Percentiles rank a stretch among this genome's conserved stretches.
These are phyloP conservation scores for Egretta garzetta DNA, from an alignment of 2,113 vertebrate genomes.

Conservation along the genomic window DNA sequence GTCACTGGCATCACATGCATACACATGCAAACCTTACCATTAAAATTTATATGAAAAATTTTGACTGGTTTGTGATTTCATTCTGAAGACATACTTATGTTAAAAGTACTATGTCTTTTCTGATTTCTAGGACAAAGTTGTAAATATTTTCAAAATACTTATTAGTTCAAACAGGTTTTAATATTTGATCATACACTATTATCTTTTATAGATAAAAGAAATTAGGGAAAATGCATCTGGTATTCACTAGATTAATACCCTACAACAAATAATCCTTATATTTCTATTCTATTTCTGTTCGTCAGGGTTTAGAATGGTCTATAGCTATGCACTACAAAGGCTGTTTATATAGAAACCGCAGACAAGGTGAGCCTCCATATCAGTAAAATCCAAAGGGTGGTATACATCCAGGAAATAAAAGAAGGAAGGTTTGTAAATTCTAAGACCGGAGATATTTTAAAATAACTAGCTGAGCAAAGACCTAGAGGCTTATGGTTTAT, in stretches of 20 bases:
- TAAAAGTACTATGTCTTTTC: background rate
- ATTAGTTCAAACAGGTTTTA: background rate
- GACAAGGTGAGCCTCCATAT: background rate
- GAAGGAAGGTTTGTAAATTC: background rate
- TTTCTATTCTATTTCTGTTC: background rate
- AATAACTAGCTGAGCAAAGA: background rate
- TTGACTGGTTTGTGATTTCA: background rate
- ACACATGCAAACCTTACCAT: background rate
- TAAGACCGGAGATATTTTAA: background rate
- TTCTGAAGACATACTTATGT: background rate
- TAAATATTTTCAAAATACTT: background rate
- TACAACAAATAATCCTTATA: background rate
- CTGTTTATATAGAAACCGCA: background rate
- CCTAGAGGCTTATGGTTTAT: conserved; percentile 30
- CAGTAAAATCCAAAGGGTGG: background rate
- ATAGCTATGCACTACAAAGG: background rate
- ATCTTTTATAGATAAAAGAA: background rate
- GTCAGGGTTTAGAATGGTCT: background rate
- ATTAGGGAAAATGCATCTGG: background rate
- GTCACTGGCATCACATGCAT: background rate
- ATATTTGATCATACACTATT: background rate
- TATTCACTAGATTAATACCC: background rate
- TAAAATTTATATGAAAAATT: background rate
- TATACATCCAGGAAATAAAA: background rate
- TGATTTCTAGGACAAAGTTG: background rate